Conservation (phyloP, 1,140 invertebrate species). For the Melipona quadrifasciata region DNA sequence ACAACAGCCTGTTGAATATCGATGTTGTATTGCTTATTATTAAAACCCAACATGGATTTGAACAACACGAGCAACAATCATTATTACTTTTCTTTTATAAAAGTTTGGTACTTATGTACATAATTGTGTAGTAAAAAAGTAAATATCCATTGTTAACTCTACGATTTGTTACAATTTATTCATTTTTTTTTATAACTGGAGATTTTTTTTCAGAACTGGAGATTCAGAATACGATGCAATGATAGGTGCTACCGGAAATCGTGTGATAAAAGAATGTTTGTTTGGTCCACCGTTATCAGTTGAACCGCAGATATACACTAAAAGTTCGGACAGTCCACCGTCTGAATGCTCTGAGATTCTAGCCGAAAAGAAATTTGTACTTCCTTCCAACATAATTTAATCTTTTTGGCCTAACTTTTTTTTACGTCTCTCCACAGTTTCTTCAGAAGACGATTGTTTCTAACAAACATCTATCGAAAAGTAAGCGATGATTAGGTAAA, state of each 20-base stretch:
- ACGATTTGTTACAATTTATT: neutral
- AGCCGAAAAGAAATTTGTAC: slow-evolving; percentile 14
- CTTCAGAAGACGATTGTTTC: neutral
- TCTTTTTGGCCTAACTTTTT: neutral
- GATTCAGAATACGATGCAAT: slow-evolving; percentile 64
- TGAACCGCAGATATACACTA: slow-evolving; percentile 7
- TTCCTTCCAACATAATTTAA: slow-evolving; percentile 36
- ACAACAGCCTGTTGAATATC: neutral
- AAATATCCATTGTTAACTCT: neutral
- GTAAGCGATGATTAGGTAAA: neutral
- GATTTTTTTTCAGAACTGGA: slow-evolving; percentile 68
- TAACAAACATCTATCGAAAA: neutral
- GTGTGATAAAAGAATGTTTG: slow-evolving; percentile 50
- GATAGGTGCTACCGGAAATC: slow-evolving; percentile 60
- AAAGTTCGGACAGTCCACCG: neutral
- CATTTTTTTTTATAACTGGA: slow-evolving; percentile 67
- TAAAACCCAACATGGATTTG: neutral
- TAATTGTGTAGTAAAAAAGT: neutral
- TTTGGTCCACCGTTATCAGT: slow-evolving; percentile 34
- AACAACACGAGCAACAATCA: neutral
- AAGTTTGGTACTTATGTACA: neutral
- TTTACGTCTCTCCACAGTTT: neutral
- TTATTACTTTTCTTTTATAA: neutral
- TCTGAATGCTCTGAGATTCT: slow-evolving; percentile 38
- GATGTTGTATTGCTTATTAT: neutral